A percentile compares a stretch with the other conserved stretches of the same genome.
Conservation (phyloP, 2,888 invertebrate species). For the Tetranychus truncatus region DNA sequence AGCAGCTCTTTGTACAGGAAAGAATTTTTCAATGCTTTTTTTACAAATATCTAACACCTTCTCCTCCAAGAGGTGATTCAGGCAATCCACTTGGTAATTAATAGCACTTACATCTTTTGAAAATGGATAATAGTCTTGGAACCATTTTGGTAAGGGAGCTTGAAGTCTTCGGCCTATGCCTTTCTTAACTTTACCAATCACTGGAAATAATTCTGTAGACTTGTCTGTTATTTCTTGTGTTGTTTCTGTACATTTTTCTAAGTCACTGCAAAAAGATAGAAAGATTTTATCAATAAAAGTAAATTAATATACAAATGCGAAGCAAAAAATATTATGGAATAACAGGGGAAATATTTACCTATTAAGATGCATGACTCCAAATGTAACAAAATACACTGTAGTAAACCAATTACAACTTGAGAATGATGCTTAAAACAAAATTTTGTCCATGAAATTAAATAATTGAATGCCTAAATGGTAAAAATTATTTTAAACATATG, state of each 20-base stretch:
- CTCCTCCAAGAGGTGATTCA: constrained; percentile 39
- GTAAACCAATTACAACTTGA: too few species aligned
- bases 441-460: too few species aligned
- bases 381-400: too few species aligned
- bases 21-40: constrained; percentile 23
- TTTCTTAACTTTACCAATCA: constrained; percentile 7
- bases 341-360: too few species aligned
- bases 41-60: constrained; percentile 20
- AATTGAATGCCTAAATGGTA: too few species aligned
- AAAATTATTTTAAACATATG: too few species aligned
- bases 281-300: too few species aligned
- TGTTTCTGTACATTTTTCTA: neutral
- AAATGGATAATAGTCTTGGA: neutral
- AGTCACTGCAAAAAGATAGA: neutral
- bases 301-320: too few species aligned
- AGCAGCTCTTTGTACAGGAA: constrained; percentile 27
- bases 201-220: neutral
- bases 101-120: neutral
- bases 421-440: too few species aligned
- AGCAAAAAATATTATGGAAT: too few species aligned
- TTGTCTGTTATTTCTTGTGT: neutral
- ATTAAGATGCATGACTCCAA: too few species aligned
- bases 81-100: neutral
- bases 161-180: neutral
- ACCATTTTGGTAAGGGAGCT: constrained; percentile 8